Evolutionary conservation across 2,113 vertebrate species (phyloP).

Genomic region (Lepisosteus osseus): DNA sequence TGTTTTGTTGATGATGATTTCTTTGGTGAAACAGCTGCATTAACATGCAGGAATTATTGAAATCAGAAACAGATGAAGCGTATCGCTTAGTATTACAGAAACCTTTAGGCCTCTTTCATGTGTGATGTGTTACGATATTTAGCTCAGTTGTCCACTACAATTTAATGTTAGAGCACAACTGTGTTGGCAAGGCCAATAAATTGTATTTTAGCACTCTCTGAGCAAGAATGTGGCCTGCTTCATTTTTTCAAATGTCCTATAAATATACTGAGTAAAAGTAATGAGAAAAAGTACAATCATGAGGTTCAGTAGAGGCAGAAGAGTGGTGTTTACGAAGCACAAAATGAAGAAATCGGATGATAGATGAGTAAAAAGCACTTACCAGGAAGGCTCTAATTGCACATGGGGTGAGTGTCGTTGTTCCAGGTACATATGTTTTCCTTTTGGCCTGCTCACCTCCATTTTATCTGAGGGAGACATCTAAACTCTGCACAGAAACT

Average conservation of each 20-base stretch:
- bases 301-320: too few species aligned
- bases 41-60: background rate
- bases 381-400: background rate
- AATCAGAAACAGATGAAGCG: background rate
- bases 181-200: conserved; percentile 70
- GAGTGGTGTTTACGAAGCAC: too few species aligned
- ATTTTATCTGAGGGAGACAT: conserved; percentile 1
- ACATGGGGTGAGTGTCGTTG: background rate
- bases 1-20: conserved; percentile 37
- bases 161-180: conserved; percentile 68
- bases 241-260: background rate
- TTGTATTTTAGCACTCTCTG: conserved; percentile 64
- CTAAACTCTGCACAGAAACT: background rate
- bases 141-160: conserved; percentile 76
- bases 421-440: background rate
- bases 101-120: conserved; percentile 46
- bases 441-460: background rate
- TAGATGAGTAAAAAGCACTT: background rate
- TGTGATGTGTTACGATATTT: conserved; percentile 56
- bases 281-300: too few species aligned
- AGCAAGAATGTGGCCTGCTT: too few species aligned
- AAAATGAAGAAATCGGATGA: background rate
- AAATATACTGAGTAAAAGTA: background rate
- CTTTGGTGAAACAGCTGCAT: conserved; percentile 31
- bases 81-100: conserved; percentile 21